phyloP scores from a whole-genome alignment of 92 coral and sea anemone genomes.

The Micromussa lordhowensis region DNA sequence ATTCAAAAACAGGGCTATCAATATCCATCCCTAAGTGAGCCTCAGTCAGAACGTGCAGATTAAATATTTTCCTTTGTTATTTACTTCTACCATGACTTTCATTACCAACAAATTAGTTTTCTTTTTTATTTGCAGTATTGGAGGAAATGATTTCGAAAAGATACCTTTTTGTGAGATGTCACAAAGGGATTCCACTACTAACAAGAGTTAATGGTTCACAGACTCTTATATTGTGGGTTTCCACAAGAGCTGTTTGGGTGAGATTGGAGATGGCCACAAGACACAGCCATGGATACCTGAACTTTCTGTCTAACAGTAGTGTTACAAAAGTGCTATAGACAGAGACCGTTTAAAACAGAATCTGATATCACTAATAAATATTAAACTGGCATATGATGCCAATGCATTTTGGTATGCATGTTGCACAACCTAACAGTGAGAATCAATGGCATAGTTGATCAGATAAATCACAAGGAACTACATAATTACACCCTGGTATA shows the following conservation, averaged over 20 bases:
- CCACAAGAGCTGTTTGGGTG: background rate
- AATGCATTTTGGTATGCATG: background rate
- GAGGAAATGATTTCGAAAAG: slow-evolving; percentile 39
- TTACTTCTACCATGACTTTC: background rate
- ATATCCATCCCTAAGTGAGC: background rate
- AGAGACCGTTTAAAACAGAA: background rate
- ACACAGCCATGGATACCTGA: background rate
- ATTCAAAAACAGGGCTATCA: background rate
- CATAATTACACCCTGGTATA: background rate
- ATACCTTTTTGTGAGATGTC: background rate
- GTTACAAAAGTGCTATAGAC: background rate
- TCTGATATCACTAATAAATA: background rate
- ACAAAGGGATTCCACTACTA: background rate
- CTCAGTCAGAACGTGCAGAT: background rate
- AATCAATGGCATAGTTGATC: background rate
- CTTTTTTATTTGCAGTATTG: slow-evolving; percentile 51
- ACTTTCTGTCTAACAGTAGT: background rate
- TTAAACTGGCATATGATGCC: background rate
- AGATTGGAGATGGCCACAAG: background rate
- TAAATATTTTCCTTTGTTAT: background rate
- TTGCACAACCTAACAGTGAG: background rate
- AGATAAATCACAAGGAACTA: background rate
- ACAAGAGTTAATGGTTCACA: background rate
- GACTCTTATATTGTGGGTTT: background rate
- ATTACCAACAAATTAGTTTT: background rate